A percentile compares a stretch with the other conserved stretches of the same genome.
These are phyloP conservation scores for Xenopus petersii DNA, from an alignment of 2,797 vertebrate species.

Conservation along the genomic window DNA sequence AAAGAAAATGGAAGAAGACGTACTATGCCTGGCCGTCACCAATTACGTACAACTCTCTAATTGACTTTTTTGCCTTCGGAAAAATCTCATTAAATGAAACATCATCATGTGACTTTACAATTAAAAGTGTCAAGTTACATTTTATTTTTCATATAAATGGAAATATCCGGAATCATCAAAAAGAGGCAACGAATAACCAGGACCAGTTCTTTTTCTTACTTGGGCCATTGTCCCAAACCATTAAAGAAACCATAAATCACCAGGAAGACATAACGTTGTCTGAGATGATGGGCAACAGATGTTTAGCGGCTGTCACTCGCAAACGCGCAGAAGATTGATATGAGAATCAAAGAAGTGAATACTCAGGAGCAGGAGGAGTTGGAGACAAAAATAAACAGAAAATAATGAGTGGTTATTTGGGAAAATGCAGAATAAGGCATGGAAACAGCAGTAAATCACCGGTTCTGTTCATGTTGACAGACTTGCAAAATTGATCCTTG, in stretches of 20 bases:
- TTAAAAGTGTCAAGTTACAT: constrained; percentile 25
- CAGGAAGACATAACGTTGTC: neutral
- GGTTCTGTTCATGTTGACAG: neutral
- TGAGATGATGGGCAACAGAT: constrained; percentile 13
- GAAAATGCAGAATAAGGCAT: neutral
- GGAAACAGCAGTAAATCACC: neutral
- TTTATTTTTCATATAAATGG: constrained; percentile 4
- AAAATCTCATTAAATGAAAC: constrained; percentile 17
- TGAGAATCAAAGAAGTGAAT: neutral
- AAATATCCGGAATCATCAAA: neutral
- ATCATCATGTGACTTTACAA: constrained; percentile 6
- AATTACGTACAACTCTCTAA: constrained; percentile 10
- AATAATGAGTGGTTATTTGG: constrained; percentile 6
- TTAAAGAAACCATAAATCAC: constrained; percentile 29
- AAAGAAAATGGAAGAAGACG: neutral
- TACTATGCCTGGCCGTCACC: neutral
- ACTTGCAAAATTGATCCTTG: constrained; percentile 1
- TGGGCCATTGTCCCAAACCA: constrained; percentile 17
- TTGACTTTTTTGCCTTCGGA: constrained; percentile 25
- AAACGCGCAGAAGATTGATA: constrained; percentile 29
- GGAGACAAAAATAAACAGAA: neutral
- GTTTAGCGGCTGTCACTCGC: constrained; percentile 18
- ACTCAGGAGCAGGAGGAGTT: neutral
- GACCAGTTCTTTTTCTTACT: neutral
- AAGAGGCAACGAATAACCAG: neutral